Base-by-base conservation (phyloP, 1,140 invertebrate species). In the Heterodera schachtii region DNA sequence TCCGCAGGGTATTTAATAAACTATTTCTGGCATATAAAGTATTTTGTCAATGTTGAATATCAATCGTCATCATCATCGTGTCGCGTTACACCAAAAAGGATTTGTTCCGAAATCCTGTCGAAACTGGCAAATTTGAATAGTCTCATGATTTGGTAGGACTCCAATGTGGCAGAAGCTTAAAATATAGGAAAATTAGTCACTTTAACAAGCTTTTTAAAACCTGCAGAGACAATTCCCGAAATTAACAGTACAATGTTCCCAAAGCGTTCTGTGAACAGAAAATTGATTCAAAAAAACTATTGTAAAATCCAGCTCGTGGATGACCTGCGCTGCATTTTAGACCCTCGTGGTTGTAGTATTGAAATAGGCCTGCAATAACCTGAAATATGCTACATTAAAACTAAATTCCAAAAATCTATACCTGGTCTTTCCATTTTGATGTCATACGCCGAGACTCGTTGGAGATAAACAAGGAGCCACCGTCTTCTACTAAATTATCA, bases 111-210 rank as follows among this genome's bases (percentile, higher is more conserved):
- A 44, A 89, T 82, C 5, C 75, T 79, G 74, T 90, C 89, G 77
- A 89, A 89, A 13, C 82, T 83, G 19, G 88, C 88, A 60, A 89
- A 90, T 75, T 87, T 87, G 82, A 89, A 89, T 6, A 89, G 75
- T n/a, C 89, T 80, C 89, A 89, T 88, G 60, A 90, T 88, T 81
- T 89, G 87, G 75, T 88, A 88, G 67, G 83, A 84, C 75, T 89
- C 87, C 3, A 90, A 77, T 80, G 88, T 89, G 3, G 89, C 84
- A 8, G 87, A 83, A 1, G 87, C 87, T 43, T 83, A 47, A 21
- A 78, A 67, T 60, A 41, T 2, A 46, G n/a, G 46, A 41, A 78
- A 78, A 44, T 21, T 1, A 47, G 31, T 41, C 21, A 44, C 16
- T 78, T 43, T 6, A 41, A 66, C 31, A 43, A 43, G 8, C 3